Evolutionary conservation across 2,113 vertebrate genomes (phyloP).

Genomic region (Todiramphus saurophagus): DNA sequence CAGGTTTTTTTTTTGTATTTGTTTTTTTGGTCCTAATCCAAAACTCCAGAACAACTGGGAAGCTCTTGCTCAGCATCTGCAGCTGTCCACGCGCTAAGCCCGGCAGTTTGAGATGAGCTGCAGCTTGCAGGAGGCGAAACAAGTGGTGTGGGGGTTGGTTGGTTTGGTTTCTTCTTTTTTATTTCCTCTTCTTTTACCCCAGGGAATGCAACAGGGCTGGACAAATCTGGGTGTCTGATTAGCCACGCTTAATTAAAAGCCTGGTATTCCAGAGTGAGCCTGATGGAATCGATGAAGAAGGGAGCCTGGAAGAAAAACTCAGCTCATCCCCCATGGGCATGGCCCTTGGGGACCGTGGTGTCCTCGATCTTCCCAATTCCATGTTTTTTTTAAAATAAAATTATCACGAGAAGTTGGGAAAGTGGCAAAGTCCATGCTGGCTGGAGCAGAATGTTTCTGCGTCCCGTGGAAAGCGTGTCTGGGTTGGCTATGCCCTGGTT

Average conservation of each 20-base stretch:
- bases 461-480: rapidly evolving
- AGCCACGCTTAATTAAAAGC: slow-evolving; percentile 22
- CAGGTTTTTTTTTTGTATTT: no score
- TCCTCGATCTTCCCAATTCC: neutral
- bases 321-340: neutral
- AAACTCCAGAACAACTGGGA: neutral
- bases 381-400: neutral
- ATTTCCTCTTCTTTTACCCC: neutral
- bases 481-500: neutral
- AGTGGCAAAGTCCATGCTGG: neutral
- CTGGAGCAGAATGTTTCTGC: neutral
- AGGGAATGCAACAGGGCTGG: neutral
- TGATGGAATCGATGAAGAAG: neutral
- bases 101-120: neutral
- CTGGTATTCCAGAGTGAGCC: neutral
- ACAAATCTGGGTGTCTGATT: slow-evolving; percentile 10
- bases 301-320: neutral
- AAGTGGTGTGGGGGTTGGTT: neutral
- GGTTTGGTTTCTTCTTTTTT: neutral
- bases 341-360: rapidly evolving
- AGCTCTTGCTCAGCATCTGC: neutral
- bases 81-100: neutral
- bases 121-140: neutral
- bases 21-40: neutral
- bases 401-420: neutral